Conservation (phyloP, 2,797 vertebrate species). For the Lithobates sylvaticus region DNA sequence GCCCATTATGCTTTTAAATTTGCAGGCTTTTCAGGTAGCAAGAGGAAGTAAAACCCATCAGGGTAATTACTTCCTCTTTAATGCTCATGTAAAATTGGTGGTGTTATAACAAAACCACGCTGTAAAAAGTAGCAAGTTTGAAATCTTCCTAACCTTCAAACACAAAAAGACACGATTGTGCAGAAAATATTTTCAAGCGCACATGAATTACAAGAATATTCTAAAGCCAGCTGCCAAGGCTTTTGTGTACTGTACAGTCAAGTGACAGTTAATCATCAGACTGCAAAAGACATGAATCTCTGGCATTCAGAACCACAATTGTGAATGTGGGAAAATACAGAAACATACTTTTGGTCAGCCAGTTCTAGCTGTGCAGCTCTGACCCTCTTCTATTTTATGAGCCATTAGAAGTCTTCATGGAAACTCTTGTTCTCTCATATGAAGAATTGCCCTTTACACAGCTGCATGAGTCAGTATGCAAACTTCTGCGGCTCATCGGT, state of each 20-base stretch:
- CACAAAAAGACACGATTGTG: too few relatives aligned
- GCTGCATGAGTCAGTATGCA: not conserved
- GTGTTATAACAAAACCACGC: too few relatives aligned
- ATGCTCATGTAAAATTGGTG: too few relatives aligned
- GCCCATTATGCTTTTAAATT: too few relatives aligned
- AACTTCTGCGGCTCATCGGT: not conserved
- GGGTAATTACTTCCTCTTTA: too few relatives aligned
- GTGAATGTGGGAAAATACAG: slow-evolving; percentile 8
- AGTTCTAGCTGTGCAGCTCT: not conserved
- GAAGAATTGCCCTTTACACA: not conserved
- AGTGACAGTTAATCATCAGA: slow-evolving; percentile 6
- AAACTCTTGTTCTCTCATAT: not conserved
- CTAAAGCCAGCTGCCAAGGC: too few relatives aligned
- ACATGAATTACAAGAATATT: too few relatives aligned
- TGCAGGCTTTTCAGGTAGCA: too few relatives aligned
- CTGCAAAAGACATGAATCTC: not conserved
- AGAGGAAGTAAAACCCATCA: too few relatives aligned
- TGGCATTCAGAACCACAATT: not conserved
- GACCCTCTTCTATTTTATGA: not conserved
- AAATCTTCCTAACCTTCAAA: too few relatives aligned
- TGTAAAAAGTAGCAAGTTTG: too few relatives aligned
- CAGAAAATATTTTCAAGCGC: too few relatives aligned
- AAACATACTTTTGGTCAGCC: slow-evolving; percentile 37
- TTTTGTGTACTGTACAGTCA: not conserved
- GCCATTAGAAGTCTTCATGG: slow-evolving; percentile 5